Percentiles rank a stretch among this genome's conserved stretches.
Conservation (phyloP, 2,797 vertebrate species). For the Cyclopterus lumpus region DNA sequence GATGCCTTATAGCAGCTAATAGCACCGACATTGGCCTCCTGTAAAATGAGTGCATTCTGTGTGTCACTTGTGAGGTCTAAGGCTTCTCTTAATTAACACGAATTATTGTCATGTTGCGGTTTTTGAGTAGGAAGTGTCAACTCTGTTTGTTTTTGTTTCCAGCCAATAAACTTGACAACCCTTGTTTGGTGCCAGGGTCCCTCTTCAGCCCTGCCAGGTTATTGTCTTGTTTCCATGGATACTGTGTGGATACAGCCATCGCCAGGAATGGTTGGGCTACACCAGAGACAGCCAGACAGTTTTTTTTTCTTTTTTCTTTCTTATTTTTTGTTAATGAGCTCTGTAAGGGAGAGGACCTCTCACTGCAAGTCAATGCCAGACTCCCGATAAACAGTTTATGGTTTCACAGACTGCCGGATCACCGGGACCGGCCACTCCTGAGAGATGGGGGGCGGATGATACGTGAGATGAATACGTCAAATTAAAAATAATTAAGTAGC, state of each 20-base stretch:
- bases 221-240: slow-evolving; percentile 60
- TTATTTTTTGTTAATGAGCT: slow-evolving; percentile 46
- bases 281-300: slow-evolving; percentile 5
- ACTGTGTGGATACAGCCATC: slow-evolving; percentile 26
- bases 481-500: neutral
- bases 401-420: neutral
- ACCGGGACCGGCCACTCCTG: too few species aligned
- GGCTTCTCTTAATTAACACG: neutral
- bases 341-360: slow-evolving; percentile 10
- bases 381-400: neutral
- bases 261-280: slow-evolving; percentile 3
- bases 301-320: slow-evolving; percentile 24
- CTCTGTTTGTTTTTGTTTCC: slow-evolving; percentile 17
- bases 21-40: neutral
- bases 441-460: too few species aligned
- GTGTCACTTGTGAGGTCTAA: neutral
- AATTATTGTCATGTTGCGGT: neutral
- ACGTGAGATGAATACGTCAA: neutral
- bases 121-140: neutral
- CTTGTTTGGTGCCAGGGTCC: slow-evolving; percentile 7
- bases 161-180: slow-evolving; percentile 5
- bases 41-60: neutral
- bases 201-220: slow-evolving; percentile 31
- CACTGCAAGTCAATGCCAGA: neutral
- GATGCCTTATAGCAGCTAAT: neutral